Evolutionary conservation across 2,888 invertebrate genomes (phyloP).

Genomic region (Campoletis raptor): DNA sequence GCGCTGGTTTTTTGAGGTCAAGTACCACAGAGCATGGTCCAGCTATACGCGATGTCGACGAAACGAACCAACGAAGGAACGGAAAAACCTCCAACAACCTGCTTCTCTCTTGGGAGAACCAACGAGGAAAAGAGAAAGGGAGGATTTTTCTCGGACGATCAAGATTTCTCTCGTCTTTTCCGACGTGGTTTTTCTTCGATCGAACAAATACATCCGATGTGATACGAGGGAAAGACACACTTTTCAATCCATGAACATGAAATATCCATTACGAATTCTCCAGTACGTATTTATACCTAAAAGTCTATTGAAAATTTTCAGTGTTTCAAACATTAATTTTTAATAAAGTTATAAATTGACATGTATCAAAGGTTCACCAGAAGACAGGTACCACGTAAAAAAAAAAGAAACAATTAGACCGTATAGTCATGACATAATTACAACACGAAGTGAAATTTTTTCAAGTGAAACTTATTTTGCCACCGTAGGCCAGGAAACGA

Average conservation of each 20-base stretch:
- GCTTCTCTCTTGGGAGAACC: conserved; percentile 50
- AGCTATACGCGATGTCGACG: conserved; percentile 58
- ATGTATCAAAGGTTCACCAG: neutral
- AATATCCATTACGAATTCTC: neutral
- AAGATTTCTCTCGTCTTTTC: conserved; percentile 54
- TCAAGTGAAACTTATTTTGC: too few species aligned
- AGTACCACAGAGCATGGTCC: conserved; percentile 52
- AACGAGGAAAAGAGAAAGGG: conserved; percentile 2
- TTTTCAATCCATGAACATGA: conserved; percentile 8
- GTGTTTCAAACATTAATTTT: neutral
- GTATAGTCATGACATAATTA: neutral
- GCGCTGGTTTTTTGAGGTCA: conserved; percentile 66
- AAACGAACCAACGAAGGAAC: conserved; percentile 56
- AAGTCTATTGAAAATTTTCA: neutral
- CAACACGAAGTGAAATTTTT: neutral
- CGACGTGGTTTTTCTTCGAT: conserved; percentile 42
- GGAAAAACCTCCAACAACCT: conserved; percentile 64
- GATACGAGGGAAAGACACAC: neutral
- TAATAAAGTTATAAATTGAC: neutral
- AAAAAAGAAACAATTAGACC: neutral
- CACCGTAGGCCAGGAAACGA: neutral
- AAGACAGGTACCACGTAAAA: neutral
- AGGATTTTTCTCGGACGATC: conserved; percentile 47
- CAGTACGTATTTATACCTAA: too few species aligned
- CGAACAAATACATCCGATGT: conserved; percentile 55